phyloP scores from a whole-genome alignment of 2,113 vertebrate genomes.

The Rhodinocichla rosea region DNA sequence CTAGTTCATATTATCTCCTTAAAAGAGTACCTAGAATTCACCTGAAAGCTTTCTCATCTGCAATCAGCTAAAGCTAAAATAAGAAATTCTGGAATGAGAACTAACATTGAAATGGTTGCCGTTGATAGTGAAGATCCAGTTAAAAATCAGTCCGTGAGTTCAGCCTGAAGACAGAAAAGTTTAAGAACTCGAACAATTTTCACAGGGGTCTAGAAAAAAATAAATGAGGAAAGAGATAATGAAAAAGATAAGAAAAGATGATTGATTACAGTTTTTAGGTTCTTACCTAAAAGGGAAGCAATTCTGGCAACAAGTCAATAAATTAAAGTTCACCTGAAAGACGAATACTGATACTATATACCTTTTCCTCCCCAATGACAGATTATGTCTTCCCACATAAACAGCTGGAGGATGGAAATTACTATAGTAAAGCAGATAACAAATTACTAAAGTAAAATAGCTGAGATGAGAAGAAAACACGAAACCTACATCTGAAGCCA shows the following conservation, averaged over 20 bases:
- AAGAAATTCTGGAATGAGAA: not conserved
- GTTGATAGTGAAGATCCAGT: not conserved
- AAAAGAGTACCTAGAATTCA: not conserved
- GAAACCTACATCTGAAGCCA: not conserved
- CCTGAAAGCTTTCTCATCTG: not conserved
- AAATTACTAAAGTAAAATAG: not conserved
- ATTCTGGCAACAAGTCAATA: not conserved
- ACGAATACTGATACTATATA: not conserved
- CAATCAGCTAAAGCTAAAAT: not conserved
- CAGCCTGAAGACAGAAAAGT: not conserved
- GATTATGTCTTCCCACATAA: not conserved
- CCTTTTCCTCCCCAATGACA: not conserved
- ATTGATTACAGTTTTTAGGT: not conserved
- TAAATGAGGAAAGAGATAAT: not conserved
- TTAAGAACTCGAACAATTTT: not conserved
- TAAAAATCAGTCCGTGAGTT: not conserved
- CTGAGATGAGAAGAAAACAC: not conserved
- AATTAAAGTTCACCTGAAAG: conserved; percentile 10
- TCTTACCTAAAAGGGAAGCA: not conserved
- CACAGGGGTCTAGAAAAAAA: not conserved
- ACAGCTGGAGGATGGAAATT: not conserved
- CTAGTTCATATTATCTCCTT: not conserved
- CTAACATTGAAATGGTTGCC: not conserved
- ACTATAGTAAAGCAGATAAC: not conserved
- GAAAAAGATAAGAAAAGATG: not conserved